Conservation (phyloP, 2,113 vertebrate genomes). For the Proteles cristata region DNA sequence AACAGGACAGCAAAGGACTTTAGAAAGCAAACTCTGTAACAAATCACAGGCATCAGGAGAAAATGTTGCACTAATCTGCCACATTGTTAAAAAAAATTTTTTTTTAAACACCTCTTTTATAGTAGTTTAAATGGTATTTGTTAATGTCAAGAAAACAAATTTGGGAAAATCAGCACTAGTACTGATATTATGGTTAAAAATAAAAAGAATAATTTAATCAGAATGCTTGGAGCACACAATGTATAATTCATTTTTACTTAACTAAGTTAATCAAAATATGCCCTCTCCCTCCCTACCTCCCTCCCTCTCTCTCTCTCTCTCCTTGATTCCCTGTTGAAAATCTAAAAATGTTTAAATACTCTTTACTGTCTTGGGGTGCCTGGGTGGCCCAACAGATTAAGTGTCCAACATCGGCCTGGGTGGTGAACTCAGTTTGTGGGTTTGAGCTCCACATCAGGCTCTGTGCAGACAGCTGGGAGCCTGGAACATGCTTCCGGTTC, state of each 20-base stretch:
- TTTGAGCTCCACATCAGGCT: no score
- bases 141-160: conserved; percentile 38
- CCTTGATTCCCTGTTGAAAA: conserved; percentile 33
- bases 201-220: conserved; percentile 19
- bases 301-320: background rate
- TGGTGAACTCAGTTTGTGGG: no score
- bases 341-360: conserved; percentile 30
- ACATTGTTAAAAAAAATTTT: background rate
- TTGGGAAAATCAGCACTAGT: background rate
- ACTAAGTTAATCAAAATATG: background rate
- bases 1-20: conserved; percentile 6
- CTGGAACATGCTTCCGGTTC: no score
- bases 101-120: background rate
- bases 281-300: background rate
- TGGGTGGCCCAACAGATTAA: no score
- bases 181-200: background rate
- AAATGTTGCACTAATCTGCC: background rate
- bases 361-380: background rate
- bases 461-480: no score
- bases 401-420: no score
- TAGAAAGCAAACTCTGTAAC: background rate
- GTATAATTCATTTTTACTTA: background rate
- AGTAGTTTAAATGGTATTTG: background rate
- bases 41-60: background rate
- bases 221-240: background rate